Evolutionary conservation across 2,797 vertebrate species (phyloP).

Genomic region (Lerista edwardsae): DNA sequence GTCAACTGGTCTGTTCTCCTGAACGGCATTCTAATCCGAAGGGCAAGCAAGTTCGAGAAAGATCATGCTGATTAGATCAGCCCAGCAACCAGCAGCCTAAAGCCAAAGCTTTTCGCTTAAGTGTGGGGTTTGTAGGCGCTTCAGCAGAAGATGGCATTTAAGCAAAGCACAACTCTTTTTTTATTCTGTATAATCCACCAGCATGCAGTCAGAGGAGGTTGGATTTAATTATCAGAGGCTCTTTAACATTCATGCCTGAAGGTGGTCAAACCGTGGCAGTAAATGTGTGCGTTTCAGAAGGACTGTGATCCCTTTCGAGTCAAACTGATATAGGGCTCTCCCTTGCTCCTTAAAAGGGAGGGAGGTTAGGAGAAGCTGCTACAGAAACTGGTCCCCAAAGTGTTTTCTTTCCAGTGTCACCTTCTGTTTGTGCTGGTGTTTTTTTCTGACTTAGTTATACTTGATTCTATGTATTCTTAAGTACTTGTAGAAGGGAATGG

Average conservation of each 20-base stretch:
- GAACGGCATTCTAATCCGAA: accelerated
- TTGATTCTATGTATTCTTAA: constrained; percentile 65
- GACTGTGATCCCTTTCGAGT: constrained; percentile 26
- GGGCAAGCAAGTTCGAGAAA: constrained; percentile 10
- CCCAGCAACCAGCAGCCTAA: constrained; percentile 30
- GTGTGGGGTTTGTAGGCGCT: neutral
- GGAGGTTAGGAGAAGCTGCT: constrained; percentile 24
- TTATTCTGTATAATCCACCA: neutral
- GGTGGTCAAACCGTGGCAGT: neutral
- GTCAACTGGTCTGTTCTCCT: neutral
- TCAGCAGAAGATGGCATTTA: constrained; percentile 40
- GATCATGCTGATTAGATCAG: neutral
- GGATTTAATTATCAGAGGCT: constrained; percentile 19
- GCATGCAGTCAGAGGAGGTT: neutral
- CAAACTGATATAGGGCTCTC: neutral
- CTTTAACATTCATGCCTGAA: constrained; percentile 28
- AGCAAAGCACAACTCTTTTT: neutral
- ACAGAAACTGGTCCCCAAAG: constrained; percentile 31
- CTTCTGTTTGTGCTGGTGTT: constrained; percentile 57
- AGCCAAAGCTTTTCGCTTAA: neutral
- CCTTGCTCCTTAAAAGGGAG: constrained; percentile 17
- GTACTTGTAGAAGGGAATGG: constrained; percentile 69
- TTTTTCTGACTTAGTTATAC: constrained; percentile 60
- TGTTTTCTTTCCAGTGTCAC: constrained; percentile 56
- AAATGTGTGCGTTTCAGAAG: neutral